Percentiles rank a stretch among this genome's conserved stretches.
These are phyloP conservation scores for Charanyca ferruginea DNA, from an alignment of 2,888 invertebrate genomes.

Conservation along the genomic window DNA sequence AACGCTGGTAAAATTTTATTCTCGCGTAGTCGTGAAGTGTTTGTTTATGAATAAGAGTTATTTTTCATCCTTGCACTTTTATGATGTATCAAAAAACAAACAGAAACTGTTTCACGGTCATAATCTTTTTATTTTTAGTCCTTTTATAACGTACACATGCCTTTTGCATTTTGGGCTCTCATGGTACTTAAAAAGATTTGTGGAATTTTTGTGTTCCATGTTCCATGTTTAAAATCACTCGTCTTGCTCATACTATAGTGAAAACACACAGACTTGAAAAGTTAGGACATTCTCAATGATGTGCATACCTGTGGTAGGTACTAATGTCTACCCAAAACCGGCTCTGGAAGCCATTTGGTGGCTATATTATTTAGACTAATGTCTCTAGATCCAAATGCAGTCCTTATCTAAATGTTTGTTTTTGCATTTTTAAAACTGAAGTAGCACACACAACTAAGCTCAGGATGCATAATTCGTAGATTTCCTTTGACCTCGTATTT, in stretches of 20 bases:
- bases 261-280: constrained; percentile 7
- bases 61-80: constrained; percentile 37
- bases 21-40: constrained; percentile 20
- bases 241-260: constrained; percentile 35
- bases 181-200: constrained; percentile 41
- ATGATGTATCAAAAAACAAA: constrained; percentile 34
- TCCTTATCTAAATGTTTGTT: constrained; percentile 16
- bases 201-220: constrained; percentile 32
- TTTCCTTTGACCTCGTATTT: constrained; percentile 74
- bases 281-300: constrained; percentile 20
- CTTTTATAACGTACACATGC: constrained; percentile 34
- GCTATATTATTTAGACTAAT: constrained; percentile 27
- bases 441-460: constrained; percentile 17
- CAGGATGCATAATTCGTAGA: constrained; percentile 62
- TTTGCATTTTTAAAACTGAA: constrained; percentile 32
- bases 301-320: constrained; percentile 16
- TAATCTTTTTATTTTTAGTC: constrained; percentile 36
- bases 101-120: constrained; percentile 45
- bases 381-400: constrained; percentile 35
- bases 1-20: not conserved
- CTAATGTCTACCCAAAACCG: constrained; percentile 31
- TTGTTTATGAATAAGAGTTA: constrained; percentile 29
- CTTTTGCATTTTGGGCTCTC: constrained; percentile 29
- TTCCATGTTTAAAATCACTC: constrained; percentile 32
- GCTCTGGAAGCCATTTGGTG: constrained; percentile 36